These are phyloP conservation scores for Corythoichthys intestinalis DNA, from an alignment of 2,113 vertebrate genomes.

Conservation along the genomic window DNA sequence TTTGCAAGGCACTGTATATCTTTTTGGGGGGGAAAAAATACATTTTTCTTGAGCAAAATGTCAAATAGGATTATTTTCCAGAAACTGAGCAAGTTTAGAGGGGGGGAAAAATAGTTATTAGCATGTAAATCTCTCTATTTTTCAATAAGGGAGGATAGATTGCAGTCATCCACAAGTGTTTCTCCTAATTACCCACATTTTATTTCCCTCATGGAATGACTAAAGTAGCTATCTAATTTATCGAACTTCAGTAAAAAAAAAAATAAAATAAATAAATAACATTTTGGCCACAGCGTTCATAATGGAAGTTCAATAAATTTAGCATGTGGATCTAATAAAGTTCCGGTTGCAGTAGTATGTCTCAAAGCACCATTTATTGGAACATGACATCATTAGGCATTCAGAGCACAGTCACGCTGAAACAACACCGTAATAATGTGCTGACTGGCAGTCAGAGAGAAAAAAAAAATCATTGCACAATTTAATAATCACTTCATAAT, in stretches of 20 bases:
- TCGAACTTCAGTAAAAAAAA: background rate
- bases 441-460: background rate
- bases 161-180: no score
- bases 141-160: no score
- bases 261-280: background rate
- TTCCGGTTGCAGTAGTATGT: background rate
- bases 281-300: background rate
- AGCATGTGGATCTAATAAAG: background rate
- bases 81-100: no score
- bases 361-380: background rate
- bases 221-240: background rate
- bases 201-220: background rate
- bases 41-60: no score
- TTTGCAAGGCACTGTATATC: no score
- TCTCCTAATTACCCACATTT: no score
- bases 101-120: no score
- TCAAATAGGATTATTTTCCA: no score
- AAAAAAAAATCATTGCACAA: background rate
- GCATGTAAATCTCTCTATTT: no score
- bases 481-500: slow-evolving; percentile 7
- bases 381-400: background rate
- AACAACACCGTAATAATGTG: slow-evolving; percentile 1
- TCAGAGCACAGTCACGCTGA: background rate
- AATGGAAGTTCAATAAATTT: background rate
- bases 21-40: no score